Base-by-base conservation (phyloP, 35 echinoderm and acorn worm species). In the Holothuria glaberrima region DNA sequence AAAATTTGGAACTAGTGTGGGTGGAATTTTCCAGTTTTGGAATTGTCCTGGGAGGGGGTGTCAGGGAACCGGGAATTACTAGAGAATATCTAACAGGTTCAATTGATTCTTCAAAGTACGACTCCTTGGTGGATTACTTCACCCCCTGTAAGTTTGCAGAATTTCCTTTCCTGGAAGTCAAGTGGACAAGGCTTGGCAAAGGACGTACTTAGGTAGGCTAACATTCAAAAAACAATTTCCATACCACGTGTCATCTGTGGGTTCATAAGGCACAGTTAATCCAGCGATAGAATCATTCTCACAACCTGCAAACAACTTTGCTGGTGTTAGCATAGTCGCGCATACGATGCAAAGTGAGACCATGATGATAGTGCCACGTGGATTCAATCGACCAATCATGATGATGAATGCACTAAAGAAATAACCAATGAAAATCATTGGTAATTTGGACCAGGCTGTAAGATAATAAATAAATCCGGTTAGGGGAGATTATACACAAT, bases 341-440 rank as follows among this genome's bases (percentile, higher is more conserved):
- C n/a, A 78, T 21, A 48, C 44, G 21, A 78, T 50, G 38, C 74
- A 78, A 22, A 78, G 12, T 12, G 74, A 30, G n/a, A 78, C 74
- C 74, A 78, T 78, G n/a, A 78, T 78, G 38, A 78, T 78, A 19
- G 74, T 78, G 50, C 74, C 74, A 78, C 74, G 74, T 50, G 74
- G 74, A 24, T 78, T 78, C 44, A 78, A 48, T 17, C 74, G 74
- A 48, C 74, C 74, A 22, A 78, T 48, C 74, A 78, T 78, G 6
- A 78, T 78, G 36, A 78, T 33, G 36, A 78, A 45, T 3, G 74
- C 74, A 78, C 74, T 78, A 48, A 78, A 78, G 50, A 78, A 78
- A 78, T 56, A 78, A 13, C 74, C 74, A 26, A 78, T 24, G 74
- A 78, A 54, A 50, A 78, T 78, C 74, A 78, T 78, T 35, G 74